Conservation (phyloP, 2,113 vertebrate genomes). For the Ceyx melanurus region DNA sequence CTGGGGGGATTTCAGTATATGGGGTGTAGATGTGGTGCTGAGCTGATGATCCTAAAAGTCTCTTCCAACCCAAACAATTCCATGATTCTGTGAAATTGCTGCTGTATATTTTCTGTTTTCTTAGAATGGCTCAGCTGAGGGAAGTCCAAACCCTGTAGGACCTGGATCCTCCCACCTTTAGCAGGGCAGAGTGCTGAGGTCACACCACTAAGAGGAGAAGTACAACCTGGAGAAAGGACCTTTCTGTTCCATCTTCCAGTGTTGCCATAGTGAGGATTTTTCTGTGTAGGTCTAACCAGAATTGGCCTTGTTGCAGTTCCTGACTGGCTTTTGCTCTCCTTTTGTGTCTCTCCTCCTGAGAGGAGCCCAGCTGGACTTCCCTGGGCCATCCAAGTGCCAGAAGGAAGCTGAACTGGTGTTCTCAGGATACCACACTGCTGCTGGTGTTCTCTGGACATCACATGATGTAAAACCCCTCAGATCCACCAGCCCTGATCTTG, state of each 20-base stretch:
- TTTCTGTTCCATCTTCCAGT: not conserved
- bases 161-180: not conserved
- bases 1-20: no score
- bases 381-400: not conserved
- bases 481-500: not conserved
- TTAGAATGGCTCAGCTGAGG: not conserved
- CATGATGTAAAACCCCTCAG: not conserved
- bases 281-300: not conserved
- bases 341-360: not conserved
- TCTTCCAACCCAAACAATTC: no score
- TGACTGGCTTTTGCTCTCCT: not conserved
- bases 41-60: no score
- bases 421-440: not conserved
- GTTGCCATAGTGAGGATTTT: not conserved
- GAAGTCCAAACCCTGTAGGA: not conserved
- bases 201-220: not conserved
- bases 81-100: not conserved
- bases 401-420: not conserved
- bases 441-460: not conserved
- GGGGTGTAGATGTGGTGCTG: not conserved
- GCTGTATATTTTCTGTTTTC: not conserved
- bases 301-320: not conserved
- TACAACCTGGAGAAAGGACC: not conserved
- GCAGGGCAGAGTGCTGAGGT: not conserved
- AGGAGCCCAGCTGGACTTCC: not conserved